Evolutionary conservation across 2,888 invertebrate species (phyloP).

Genomic region (Synanthedon vespiformis): DNA sequence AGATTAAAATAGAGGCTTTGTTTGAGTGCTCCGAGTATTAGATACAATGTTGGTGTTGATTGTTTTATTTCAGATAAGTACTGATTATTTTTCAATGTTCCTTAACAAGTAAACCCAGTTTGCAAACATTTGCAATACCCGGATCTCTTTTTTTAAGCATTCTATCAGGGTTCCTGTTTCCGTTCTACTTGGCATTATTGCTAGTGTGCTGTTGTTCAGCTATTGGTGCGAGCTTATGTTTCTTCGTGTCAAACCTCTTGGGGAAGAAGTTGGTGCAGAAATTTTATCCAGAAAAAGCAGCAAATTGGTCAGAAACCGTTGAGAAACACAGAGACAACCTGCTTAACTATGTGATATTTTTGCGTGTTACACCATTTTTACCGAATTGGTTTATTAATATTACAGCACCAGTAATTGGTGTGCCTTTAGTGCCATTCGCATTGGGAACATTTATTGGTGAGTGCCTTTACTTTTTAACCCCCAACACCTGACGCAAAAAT

Average conservation of each 20-base stretch:
- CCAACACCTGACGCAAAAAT: too few species aligned
- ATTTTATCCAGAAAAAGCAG: constrained; percentile 90
- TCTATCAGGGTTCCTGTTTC: constrained; percentile 95
- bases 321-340: constrained; percentile 88
- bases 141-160: constrained; percentile 98
- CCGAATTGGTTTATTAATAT: constrained; percentile 99
- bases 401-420: constrained; percentile 95
- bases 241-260: constrained; percentile 89
- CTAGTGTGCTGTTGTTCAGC: constrained; percentile 96
- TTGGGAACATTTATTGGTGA: constrained; percentile 93
- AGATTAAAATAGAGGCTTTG: too few species aligned
- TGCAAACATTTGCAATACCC: constrained; percentile 99
- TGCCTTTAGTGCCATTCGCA: constrained; percentile 92
- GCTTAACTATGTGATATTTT: constrained; percentile 95
- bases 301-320: constrained; percentile 87
- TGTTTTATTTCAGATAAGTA: too few species aligned
- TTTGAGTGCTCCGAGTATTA: too few species aligned
- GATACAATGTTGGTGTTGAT: too few species aligned
- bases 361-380: constrained; percentile 96
- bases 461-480: background rate
- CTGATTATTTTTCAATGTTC: constrained; percentile 12
- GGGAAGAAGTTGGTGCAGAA: constrained; percentile 87
- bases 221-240: constrained; percentile 95
- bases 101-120: constrained; percentile 68
- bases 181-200: constrained; percentile 88